These are phyloP conservation scores for Unio delphinus DNA, from an alignment of 2,888 invertebrate species.

Conservation along the genomic window DNA sequence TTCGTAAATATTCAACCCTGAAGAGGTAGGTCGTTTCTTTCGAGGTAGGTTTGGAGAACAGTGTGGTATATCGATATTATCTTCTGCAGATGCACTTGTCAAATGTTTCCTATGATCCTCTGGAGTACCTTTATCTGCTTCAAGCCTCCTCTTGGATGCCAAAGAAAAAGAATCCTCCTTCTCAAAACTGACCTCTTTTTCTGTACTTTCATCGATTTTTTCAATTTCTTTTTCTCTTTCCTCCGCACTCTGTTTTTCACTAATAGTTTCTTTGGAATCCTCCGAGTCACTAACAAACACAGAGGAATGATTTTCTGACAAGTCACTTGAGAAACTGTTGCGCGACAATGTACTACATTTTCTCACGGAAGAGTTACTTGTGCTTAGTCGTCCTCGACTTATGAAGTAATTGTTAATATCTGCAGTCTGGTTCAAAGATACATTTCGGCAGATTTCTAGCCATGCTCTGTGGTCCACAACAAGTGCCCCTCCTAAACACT, in stretches of 20 bases:
- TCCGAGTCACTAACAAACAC: conserved; percentile 61
- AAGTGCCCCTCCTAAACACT: conserved; percentile 89
- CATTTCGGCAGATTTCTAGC: conserved; percentile 76
- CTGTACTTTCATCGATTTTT: conserved; percentile 39
- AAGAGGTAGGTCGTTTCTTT: conserved; percentile 55
- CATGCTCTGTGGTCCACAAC: conserved; percentile 91
- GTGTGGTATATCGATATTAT: background rate
- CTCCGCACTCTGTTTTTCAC: conserved; percentile 79
- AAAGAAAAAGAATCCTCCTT: conserved; percentile 35
- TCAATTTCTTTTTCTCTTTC: conserved; percentile 69
- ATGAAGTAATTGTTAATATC: conserved; percentile 56
- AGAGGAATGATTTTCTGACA: conserved; percentile 29
- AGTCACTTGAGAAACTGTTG: conserved; percentile 52
- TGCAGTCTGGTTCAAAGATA: conserved; percentile 43
- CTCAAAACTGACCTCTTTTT: conserved; percentile 51
- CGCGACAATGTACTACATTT: conserved; percentile 25
- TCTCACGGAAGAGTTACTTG: conserved; percentile 15
- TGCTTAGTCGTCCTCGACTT: conserved; percentile 26
- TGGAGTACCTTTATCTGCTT: conserved; percentile 5
- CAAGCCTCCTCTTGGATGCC: conserved; percentile 35
- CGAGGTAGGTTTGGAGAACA: conserved; percentile 33
- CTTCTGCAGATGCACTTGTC: conserved; percentile 7
- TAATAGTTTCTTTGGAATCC: conserved; percentile 60
- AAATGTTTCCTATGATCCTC: conserved; percentile 4
- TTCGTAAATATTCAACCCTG: conserved; percentile 51